Evolutionary conservation across 1,140 invertebrate genomes (phyloP).

Genomic region (Rhopalosiphum padi): DNA sequence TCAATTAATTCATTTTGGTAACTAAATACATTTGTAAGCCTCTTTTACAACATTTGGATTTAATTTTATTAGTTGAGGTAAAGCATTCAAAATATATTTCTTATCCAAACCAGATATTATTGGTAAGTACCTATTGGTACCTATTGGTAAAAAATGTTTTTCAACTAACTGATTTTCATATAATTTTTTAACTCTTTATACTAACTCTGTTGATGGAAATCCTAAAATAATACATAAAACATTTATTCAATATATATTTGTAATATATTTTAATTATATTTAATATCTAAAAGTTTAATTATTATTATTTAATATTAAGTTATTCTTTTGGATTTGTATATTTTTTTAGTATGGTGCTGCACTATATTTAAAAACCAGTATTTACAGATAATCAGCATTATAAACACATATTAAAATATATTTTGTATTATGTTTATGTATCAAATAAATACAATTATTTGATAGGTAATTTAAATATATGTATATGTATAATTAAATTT

Average conservation of each 20-base stretch:
- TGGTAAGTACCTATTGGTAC: constrained; percentile 67
- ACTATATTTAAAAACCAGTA: too few species aligned
- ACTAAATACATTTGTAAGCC: constrained; percentile 63
- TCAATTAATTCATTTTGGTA: neutral
- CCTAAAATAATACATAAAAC: constrained; percentile 62
- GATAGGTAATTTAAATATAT: too few species aligned
- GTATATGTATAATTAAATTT: too few species aligned
- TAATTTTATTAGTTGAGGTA: constrained; percentile 96
- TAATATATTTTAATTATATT: too few species aligned
- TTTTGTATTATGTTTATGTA: too few species aligned
- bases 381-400: too few species aligned
- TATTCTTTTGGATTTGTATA: too few species aligned
- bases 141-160: constrained; percentile 93
- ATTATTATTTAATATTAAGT: too few species aligned
- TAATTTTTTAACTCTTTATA: constrained; percentile 85
- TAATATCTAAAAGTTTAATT: too few species aligned
- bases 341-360: too few species aligned
- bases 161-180: constrained; percentile 94
- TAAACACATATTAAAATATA: too few species aligned
- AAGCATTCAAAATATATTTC: constrained; percentile 88
- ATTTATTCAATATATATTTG: neutral
- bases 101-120: constrained; percentile 92
- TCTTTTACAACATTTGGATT: constrained; percentile 97
- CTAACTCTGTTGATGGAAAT: constrained; percentile 82
- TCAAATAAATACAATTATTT: too few species aligned